These are phyloP conservation scores for Lamellibrachia columna DNA, from an alignment of 2,888 invertebrate genomes.

Conservation along the genomic window DNA sequence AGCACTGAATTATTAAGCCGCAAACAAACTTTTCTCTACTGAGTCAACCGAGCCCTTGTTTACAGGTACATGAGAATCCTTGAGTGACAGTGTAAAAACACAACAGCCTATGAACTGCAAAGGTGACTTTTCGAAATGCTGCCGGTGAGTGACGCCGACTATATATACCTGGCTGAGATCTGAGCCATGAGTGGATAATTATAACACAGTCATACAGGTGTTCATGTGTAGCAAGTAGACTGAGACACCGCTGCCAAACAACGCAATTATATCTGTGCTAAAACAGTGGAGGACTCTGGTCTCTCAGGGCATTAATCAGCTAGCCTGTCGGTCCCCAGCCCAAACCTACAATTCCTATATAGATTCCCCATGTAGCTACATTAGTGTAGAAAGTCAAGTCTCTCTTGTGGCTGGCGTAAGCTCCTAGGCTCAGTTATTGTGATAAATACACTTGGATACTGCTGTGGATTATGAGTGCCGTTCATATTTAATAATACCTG, in stretches of 20 bases:
- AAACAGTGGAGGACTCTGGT: neutral
- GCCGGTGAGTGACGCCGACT: neutral
- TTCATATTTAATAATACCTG: neutral
- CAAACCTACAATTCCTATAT: neutral
- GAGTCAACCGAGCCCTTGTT: neutral
- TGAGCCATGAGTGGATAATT: neutral
- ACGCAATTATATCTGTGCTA: neutral
- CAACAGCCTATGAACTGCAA: neutral
- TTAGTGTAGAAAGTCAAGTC: neutral
- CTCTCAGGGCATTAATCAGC: neutral
- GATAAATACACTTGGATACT: neutral
- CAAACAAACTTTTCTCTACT: neutral
- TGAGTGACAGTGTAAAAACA: neutral
- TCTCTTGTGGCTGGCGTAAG: neutral
- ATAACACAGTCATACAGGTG: constrained; percentile 3
- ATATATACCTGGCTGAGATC: neutral
- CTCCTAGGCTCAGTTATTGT: neutral
- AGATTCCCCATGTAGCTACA: neutral
- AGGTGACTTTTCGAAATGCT: neutral
- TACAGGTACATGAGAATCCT: neutral
- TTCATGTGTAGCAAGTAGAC: neutral
- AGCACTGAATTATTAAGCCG: neutral
- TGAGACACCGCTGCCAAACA: neutral
- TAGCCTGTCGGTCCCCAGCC: neutral
- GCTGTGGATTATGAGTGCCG: neutral